Percentiles rank a stretch among this genome's conserved stretches.
phyloP scores from a whole-genome alignment of 2,888 invertebrate species.

The Tuta absoluta region DNA sequence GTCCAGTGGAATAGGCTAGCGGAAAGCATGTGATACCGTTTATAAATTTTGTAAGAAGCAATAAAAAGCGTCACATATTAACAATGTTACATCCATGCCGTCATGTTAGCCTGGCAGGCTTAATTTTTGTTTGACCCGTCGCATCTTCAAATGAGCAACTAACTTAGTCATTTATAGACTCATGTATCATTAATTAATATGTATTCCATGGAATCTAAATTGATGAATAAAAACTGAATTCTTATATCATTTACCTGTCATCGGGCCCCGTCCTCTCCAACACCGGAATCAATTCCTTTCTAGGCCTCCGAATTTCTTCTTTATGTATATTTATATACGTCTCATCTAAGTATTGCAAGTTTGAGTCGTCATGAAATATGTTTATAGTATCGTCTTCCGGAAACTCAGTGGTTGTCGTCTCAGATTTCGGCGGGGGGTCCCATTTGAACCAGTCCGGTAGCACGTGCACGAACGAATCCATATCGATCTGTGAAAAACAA shows the following conservation, averaged over 20 bases:
- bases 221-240: too few species aligned
- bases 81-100: too few species aligned
- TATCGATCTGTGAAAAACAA: conserved; percentile 66
- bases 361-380: conserved; percentile 72
- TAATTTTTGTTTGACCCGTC: too few species aligned
- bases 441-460: conserved; percentile 75
- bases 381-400: conserved; percentile 72
- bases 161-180: too few species aligned
- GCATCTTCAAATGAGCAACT: too few species aligned
- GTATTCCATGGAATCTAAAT: too few species aligned
- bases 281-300: conserved; percentile 63
- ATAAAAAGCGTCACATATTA: too few species aligned
- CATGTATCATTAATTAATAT: too few species aligned
- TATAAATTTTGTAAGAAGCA: too few species aligned
- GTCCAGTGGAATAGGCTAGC: too few species aligned
- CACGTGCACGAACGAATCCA: conserved; percentile 66
- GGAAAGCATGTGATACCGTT: too few species aligned
- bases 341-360: conserved; percentile 73
- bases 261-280: conserved; percentile 71
- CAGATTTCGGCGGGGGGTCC: conserved; percentile 69
- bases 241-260: conserved; percentile 38
- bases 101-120: too few species aligned
- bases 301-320: conserved; percentile 71
- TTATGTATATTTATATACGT: conserved; percentile 73
- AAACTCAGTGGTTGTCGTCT: conserved; percentile 68